These are phyloP conservation scores for Melipona quadrifasciata DNA, from an alignment of 1,140 invertebrate genomes.

Conservation along the genomic window DNA sequence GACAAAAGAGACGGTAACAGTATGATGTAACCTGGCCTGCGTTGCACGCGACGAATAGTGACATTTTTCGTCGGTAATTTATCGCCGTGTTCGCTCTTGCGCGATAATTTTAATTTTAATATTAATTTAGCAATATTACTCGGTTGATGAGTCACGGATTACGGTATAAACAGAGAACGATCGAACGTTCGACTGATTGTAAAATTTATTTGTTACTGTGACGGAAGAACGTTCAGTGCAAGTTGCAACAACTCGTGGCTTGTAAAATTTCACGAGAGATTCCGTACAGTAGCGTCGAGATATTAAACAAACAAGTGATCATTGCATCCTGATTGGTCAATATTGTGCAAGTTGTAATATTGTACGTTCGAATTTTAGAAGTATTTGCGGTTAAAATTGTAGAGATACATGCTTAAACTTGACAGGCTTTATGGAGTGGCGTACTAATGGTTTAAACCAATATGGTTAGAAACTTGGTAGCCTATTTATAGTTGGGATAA, in stretches of 20 bases:
- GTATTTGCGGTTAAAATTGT: neutral
- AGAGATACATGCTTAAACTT: neutral
- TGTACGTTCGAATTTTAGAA: neutral
- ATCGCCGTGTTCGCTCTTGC: neutral
- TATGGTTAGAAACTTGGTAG: neutral
- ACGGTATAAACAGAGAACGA: too few relatives aligned
- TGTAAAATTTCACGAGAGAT: neutral
- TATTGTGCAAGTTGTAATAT: neutral
- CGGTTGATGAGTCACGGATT: too few relatives aligned
- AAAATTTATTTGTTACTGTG: neutral
- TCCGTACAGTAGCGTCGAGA: too few relatives aligned
- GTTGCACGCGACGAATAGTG: neutral
- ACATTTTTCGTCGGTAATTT: neutral
- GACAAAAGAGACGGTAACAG: neutral
- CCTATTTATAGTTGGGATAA: neutral
- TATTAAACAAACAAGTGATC: too few relatives aligned
- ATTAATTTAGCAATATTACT: too few relatives aligned
- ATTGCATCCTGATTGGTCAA: neutral
- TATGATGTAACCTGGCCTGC: neutral
- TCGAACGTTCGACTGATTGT: neutral
- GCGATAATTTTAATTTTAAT: too few relatives aligned
- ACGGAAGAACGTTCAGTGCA: neutral
- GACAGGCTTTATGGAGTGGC: neutral
- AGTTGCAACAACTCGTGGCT: neutral
- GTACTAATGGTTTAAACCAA: neutral